A percentile compares a stretch with the other conserved stretches of the same genome.
phyloP scores from a whole-genome alignment of 1,140 invertebrate genomes.

The Pseudachorutes palmiensis region DNA sequence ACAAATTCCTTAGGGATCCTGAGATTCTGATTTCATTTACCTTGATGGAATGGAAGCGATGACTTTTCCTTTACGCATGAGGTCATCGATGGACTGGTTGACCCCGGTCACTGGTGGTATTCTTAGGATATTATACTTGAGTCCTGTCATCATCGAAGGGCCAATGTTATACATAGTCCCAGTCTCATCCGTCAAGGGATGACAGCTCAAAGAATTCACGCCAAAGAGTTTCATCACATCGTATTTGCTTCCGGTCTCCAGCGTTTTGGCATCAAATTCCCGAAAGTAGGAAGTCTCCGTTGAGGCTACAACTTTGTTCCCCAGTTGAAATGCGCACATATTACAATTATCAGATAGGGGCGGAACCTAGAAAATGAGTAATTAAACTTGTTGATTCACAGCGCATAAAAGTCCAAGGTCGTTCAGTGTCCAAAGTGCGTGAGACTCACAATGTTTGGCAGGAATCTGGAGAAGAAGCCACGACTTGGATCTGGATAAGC shows the following conservation, averaged over 20 bases:
- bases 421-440: too few relatives aligned
- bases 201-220: conserved; percentile 41
- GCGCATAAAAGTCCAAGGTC: background rate
- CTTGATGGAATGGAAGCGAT: conserved; percentile 22
- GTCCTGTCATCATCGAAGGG: conserved; percentile 34
- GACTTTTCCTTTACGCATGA: conserved; percentile 27
- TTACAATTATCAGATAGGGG: conserved; percentile 45
- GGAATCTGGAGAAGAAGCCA: conserved; percentile 42
- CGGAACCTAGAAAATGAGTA: conserved; percentile 34
- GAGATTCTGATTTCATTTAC: conserved; percentile 6
- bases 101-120: conserved; percentile 32
- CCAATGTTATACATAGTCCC: conserved; percentile 45
- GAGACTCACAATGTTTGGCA: conserved; percentile 34
- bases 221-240: conserved; percentile 39
- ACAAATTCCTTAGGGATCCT: background rate
- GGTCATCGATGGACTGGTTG: conserved; percentile 17
- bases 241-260: conserved; percentile 38
- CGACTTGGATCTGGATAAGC: conserved; percentile 43
- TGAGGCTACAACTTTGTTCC: conserved; percentile 43
- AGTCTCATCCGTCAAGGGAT: conserved; percentile 43
- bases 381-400: too few relatives aligned
- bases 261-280: conserved; percentile 32
- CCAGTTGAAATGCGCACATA: conserved; percentile 42
- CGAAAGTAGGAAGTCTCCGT: conserved; percentile 41
- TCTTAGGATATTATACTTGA: conserved; percentile 40